phyloP scores from a whole-genome alignment of 2,113 vertebrate genomes.

The Leucopsar rothschildi region DNA sequence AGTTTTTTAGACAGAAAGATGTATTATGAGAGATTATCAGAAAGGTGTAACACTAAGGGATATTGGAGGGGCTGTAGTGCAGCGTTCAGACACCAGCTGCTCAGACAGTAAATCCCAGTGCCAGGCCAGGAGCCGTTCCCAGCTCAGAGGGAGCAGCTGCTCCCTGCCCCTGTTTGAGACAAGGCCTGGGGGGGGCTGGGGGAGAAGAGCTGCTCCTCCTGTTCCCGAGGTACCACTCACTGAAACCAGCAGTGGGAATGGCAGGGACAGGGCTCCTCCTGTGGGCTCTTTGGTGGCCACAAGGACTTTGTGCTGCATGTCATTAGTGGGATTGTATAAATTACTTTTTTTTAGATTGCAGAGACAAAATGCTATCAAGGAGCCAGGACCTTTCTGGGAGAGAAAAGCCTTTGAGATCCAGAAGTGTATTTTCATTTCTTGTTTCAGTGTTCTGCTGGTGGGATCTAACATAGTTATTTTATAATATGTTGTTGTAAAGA shows the following conservation, averaged over 20 bases:
- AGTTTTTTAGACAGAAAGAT: not conserved
- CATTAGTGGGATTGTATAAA: not conserved
- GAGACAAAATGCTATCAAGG: not conserved
- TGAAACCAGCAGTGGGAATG: fast-evolving
- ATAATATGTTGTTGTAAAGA: conserved; percentile 55
- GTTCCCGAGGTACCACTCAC: not conserved
- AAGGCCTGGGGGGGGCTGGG: no score
- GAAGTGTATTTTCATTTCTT: conserved; percentile 1
- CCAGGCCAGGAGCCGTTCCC: not conserved
- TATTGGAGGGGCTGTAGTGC: not conserved
- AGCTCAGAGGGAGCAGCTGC: not conserved
- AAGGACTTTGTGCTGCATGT: not conserved
- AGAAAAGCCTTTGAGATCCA: not conserved
- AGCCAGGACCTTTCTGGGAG: not conserved
- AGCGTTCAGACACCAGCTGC: not conserved
- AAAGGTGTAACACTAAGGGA: not conserved
- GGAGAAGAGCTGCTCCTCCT: not conserved
- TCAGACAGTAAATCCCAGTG: not conserved
- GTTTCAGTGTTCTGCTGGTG: conserved; percentile 24
- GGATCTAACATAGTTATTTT: conserved; percentile 57
- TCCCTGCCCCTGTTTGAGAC: no score
- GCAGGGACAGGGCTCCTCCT: not conserved
- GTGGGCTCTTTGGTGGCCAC: not conserved
- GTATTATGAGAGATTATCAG: not conserved
- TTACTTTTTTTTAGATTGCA: not conserved